Percentiles rank a stretch among this genome's conserved stretches.
Evolutionary conservation across 2,797 vertebrate species (phyloP).

Genomic region (Leptatherina wallacei): DNA sequence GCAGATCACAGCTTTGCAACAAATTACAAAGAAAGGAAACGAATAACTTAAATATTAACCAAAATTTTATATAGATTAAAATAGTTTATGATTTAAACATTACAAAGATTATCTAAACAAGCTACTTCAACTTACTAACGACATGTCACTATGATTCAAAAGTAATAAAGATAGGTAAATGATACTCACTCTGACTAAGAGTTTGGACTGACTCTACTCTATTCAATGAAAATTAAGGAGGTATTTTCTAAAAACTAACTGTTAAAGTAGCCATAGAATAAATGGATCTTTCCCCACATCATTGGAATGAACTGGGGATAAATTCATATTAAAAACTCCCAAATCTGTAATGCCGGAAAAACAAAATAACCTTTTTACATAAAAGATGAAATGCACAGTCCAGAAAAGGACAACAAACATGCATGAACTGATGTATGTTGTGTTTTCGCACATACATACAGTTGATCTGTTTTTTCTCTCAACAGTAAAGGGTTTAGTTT

Average conservation of each 20-base stretch:
- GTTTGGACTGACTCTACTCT: neutral
- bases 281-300: neutral
- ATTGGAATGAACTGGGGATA: no score
- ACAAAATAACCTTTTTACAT: no score
- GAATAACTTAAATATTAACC: neutral
- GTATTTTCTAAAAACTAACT: no score
- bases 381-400: neutral
- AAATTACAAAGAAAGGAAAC: neutral
- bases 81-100: no score
- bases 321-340: no score
- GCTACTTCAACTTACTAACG: neutral
- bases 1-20: neutral
- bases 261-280: no score
- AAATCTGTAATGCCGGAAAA: no score
- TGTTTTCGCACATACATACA: neutral
- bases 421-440: neutral
- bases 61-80: neutral
- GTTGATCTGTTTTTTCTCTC: neutral
- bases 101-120: neutral
- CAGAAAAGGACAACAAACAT: neutral
- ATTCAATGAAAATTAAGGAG: no score
- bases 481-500: neutral
- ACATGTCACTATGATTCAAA: neutral
- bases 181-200: no score
- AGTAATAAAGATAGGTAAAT: neutral